Base-by-base conservation (phyloP, 2,888 invertebrate genomes). In the Busseola fusca region DNA sequence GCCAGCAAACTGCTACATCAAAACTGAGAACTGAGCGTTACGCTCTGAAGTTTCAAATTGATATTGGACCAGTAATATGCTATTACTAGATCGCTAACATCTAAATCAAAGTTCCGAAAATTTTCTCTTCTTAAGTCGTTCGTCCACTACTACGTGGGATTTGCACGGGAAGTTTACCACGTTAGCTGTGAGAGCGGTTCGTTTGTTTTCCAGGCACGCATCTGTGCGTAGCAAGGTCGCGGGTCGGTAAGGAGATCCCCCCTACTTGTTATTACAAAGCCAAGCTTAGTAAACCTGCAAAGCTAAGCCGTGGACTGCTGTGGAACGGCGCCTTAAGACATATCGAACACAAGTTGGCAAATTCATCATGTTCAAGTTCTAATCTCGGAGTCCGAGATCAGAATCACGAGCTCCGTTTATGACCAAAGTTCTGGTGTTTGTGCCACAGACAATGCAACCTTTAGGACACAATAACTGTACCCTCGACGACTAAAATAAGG, bases 371-470 rank as follows among this genome's bases (percentile, higher is more conserved):
- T 85, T 79, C 63, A 81, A 82, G 71, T 82, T 73, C 74, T 77
- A 78, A 84, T 84, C 81, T 82, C 80, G 63, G 81, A 86, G 84
- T 81, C 86, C 83, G 76, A 85, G 84, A 87, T 88, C 88, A 86
- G 70, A 86, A 78, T 86, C 87, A 88, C 87, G 89, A 83, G 81
- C 83, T 76, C 69, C 87, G 83, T 89, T 93, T 92, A 93, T 89
- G 91, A 84, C 81, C 80, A 88, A 93, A 93, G 89, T 93, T 93
- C 81, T 74, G 83, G 77, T 88, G 88, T 92, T 91, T 89, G 88
- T 86, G 82, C 88, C 85, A 76, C 86, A 86, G 87, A 89, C 91
- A 89, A 90, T 87, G 88, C 71, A 83, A 85, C 89, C 87, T 87
- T 86, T 89, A 87, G 85, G 85, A 82, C 85, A 81, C 87, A 86